Evolutionary conservation across 2,888 invertebrate genomes (phyloP).

Genomic region (Pyrrhosoma nymphula): DNA sequence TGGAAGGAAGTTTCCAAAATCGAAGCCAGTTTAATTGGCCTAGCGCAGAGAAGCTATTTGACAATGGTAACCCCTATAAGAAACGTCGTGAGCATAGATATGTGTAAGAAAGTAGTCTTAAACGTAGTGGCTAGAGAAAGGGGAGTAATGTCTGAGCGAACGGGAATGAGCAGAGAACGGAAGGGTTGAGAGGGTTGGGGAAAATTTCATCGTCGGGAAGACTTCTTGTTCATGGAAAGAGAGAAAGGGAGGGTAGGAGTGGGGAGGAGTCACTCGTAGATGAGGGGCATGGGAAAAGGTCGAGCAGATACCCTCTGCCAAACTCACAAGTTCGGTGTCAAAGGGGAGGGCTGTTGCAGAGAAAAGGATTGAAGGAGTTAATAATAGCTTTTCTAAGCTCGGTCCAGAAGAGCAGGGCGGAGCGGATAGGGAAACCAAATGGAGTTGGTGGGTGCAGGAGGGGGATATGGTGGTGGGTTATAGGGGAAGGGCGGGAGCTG

Average conservation of each 20-base stretch:
- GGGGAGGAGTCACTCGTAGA: neutral
- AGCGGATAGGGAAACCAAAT: neutral
- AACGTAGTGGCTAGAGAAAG: too few species aligned
- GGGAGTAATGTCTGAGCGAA: neutral
- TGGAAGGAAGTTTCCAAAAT: too few species aligned
- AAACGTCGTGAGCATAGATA: too few species aligned
- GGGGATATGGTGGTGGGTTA: neutral
- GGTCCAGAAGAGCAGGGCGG: neutral
- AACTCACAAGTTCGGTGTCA: slow-evolving; percentile 53
- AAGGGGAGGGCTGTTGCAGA: slow-evolving; percentile 35
- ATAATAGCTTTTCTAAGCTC: slow-evolving; percentile 50
- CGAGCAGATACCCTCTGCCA: neutral
- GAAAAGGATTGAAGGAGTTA: slow-evolving; percentile 64
- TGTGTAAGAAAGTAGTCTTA: too few species aligned
- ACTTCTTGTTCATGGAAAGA: slow-evolving; percentile 42
- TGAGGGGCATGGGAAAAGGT: slow-evolving; percentile 3
- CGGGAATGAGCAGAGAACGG: neutral
- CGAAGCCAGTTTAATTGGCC: too few species aligned
- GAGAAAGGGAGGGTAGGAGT: neutral
- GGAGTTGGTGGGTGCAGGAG: neutral
- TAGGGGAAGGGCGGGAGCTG: neutral
- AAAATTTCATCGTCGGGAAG: neutral
- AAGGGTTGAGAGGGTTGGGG: too few species aligned
- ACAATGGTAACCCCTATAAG: too few species aligned
- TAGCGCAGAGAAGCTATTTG: too few species aligned